Evolutionary conservation across 1,140 invertebrate genomes (phyloP).

Genomic region (Frieseomelitta varia): DNA sequence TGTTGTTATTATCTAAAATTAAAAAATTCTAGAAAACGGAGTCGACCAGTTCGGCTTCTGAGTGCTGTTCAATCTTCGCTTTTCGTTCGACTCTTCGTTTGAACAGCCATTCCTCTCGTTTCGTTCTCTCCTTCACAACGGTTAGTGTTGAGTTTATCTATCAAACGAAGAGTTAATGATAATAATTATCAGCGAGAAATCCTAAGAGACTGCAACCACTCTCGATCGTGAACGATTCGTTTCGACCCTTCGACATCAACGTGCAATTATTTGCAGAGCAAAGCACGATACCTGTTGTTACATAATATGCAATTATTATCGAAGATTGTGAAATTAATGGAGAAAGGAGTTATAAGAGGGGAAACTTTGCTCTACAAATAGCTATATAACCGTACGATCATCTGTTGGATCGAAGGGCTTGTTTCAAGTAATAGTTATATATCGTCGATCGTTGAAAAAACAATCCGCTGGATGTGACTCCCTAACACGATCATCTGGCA

Average conservation of each 20-base stretch:
- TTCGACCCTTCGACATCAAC: neutral
- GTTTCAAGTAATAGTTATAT: neutral
- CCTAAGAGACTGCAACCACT: neutral
- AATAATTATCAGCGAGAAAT: neutral
- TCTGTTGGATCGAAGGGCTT: neutral
- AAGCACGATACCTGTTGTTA: neutral
- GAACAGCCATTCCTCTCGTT: neutral
- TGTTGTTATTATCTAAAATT: neutral
- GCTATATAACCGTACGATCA: neutral
- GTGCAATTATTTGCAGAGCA: conserved; percentile 20
- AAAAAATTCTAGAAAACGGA: neutral
- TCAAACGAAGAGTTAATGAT: conserved; percentile 5
- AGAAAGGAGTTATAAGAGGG: neutral
- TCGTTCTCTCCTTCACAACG: neutral
- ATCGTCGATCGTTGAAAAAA: conserved; percentile 28
- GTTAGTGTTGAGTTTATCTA: neutral
- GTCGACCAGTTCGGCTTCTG: neutral
- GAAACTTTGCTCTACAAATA: conserved; percentile 2
- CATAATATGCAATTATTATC: neutral
- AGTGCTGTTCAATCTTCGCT: neutral
- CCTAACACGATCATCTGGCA: conserved; percentile 47
- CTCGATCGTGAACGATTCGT: conserved; percentile 18
- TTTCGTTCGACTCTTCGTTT: conserved; percentile 1
- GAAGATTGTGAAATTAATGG: neutral
- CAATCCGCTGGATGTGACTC: neutral